Evolutionary conservation across 2,888 invertebrate species (phyloP), one percentile per base, ranked within the genome.

Genomic region (Myathropa florea): DNA sequence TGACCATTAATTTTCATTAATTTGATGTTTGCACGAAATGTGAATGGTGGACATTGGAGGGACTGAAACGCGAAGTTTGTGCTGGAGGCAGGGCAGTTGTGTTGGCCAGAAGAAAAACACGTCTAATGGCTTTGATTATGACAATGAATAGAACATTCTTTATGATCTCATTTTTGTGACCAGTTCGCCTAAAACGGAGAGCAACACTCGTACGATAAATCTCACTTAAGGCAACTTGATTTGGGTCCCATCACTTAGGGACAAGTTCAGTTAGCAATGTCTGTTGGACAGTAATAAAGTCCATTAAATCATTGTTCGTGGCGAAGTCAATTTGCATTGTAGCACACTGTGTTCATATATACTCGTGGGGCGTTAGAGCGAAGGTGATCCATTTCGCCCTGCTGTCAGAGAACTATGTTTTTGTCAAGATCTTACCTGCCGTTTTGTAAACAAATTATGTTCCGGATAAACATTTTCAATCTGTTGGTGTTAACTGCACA

Each of bases 1-100:
- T 30, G 30, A 63, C 79, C 68, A 84, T 84, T 80, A 71, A 84
- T 84, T 84, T 80, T 33, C 75, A 84, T 84, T 75, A 79, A 80
- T 75, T 84, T 79, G 80, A 80, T 72, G 39, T 75, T 67, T 80
- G 70, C 61, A 72, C 46, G 81, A 55, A 61, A 57, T 78, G 67
- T 67, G 46, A 18, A 21, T 65, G 65, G 55, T 36, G 55, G 30
- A 30, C 30, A 30, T 24, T 23, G 30, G 21, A 46, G 12, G 12
- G 23, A 57, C 10, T 23, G 23, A 57, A 7, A 2, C 12, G 33
- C 33, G 55, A 2, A 12, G 2, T 9, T 21, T 9, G 3, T 55
- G 21, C 3, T 18, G 55, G 23, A 1, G 55, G 26, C n/a, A 4
- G 24, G 59, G 26, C 14, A 59, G 26, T 24, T 59, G 57, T 23